Percentiles rank a stretch among this genome's conserved stretches.
Conservation (phyloP, 64 coral and sea anemone genomes). For the Montipora sp. region DNA sequence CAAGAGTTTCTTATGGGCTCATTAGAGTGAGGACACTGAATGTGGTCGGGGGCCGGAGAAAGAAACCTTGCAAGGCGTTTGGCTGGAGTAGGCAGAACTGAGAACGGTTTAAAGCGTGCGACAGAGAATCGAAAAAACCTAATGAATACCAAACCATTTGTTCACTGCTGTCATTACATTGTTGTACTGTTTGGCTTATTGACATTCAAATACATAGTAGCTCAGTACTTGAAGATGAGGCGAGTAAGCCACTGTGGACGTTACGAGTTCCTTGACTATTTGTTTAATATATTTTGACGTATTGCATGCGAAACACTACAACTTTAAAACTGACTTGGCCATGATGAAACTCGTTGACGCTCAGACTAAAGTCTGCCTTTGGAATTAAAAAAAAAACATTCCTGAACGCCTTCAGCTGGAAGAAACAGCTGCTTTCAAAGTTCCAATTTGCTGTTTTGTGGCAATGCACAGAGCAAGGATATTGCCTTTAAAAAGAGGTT, state of each 20-base stretch:
- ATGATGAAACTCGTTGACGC: not conserved
- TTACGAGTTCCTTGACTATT: not conserved
- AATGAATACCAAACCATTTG: not conserved
- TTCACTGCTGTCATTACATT: not conserved
- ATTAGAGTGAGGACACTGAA: not conserved
- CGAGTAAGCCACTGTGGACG: not conserved
- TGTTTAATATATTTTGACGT: not conserved
- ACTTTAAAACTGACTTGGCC: not conserved
- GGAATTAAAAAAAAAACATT: not conserved
- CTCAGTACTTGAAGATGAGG: not conserved
- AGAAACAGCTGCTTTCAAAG: not conserved
- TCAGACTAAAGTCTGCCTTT: not conserved
- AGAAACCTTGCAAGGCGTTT: not conserved
- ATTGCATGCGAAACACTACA: not conserved
- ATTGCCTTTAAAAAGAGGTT: not conserved
- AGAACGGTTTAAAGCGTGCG: not conserved
- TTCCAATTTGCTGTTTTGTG: too few relatives aligned
- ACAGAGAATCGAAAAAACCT: not conserved
- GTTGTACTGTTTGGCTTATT: not conserved
- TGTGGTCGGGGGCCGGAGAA: not conserved
- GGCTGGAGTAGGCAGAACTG: not conserved
- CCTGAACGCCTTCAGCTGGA: not conserved
- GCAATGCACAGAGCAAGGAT: not conserved
- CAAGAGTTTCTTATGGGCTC: not conserved
- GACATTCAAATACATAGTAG: not conserved